Evolutionary conservation across 1,140 invertebrate species (phyloP).

Genomic region (Calephelis nemesis): DNA sequence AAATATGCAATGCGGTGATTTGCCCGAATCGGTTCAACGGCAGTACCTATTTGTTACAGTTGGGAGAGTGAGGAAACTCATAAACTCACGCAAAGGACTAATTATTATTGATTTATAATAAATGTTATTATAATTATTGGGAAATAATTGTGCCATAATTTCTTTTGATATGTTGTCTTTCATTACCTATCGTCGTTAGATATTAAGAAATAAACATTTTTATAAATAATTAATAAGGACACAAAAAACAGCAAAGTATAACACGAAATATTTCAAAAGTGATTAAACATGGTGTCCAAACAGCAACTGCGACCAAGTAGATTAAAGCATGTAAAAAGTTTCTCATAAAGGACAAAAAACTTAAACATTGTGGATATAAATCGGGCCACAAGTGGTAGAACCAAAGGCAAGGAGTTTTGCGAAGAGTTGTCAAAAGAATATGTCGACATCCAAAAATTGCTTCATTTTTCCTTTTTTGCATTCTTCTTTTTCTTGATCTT

Average conservation of each 20-base stretch:
- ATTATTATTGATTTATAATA: too few species aligned
- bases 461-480: slow-evolving; percentile 35
- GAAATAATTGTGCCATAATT: too few species aligned
- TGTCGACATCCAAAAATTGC: slow-evolving; percentile 46
- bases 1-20: too few species aligned
- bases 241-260: slow-evolving; percentile 43
- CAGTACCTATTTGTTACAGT: too few species aligned
- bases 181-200: too few species aligned
- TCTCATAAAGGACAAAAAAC: slow-evolving; percentile 32
- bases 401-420: slow-evolving; percentile 52
- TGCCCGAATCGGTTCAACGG: too few species aligned
- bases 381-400: slow-evolving; percentile 51
- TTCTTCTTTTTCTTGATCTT: slow-evolving; percentile 37
- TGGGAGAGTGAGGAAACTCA: too few species aligned
- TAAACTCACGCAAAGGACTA: too few species aligned
- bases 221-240: slow-evolving; percentile 29
- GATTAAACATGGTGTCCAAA: slow-evolving; percentile 55
- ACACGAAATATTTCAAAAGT: slow-evolving; percentile 41
- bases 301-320: slow-evolving; percentile 39
- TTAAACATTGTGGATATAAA: slow-evolving; percentile 48
- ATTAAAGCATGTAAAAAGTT: slow-evolving; percentile 40
- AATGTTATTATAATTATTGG: too few species aligned
- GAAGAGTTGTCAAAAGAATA: slow-evolving; percentile 42
- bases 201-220: background rate
- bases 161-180: too few species aligned